phyloP scores from a whole-genome alignment of 2,888 invertebrate species.

The Chesias legatella region DNA sequence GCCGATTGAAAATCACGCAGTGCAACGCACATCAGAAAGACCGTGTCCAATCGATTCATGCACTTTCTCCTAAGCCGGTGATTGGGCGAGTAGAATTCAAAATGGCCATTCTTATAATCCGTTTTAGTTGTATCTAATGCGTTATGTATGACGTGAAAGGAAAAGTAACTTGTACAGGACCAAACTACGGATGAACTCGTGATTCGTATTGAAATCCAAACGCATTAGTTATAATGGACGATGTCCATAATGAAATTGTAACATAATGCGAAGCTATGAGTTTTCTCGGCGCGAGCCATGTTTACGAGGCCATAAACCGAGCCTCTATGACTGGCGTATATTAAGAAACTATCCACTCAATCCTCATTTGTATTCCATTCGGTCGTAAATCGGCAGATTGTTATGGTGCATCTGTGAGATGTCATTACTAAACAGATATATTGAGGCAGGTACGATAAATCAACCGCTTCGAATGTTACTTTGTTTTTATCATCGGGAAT shows the following conservation, averaged over 20 bases:
- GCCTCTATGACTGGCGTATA: slow-evolving; percentile 58
- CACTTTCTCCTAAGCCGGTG: slow-evolving; percentile 31
- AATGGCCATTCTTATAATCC: slow-evolving; percentile 27
- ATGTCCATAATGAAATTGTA: slow-evolving; percentile 52
- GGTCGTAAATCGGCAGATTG: slow-evolving; percentile 60
- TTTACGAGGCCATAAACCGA: slow-evolving; percentile 70
- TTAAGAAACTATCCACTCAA: slow-evolving; percentile 50
- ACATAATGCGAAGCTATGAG: slow-evolving; percentile 67
- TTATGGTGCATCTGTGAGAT: slow-evolving; percentile 33
- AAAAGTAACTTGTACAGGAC: slow-evolving; percentile 15
- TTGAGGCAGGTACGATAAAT: slow-evolving; percentile 22
- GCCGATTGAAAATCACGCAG: slow-evolving; percentile 21
- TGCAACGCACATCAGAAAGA: slow-evolving; percentile 20
- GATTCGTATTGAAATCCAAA: slow-evolving; percentile 23
- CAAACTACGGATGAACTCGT: slow-evolving; percentile 17
- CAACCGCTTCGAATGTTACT: slow-evolving; percentile 20
- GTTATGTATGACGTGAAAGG: slow-evolving; percentile 21
- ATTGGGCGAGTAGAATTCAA: slow-evolving; percentile 28
- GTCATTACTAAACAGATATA: slow-evolving; percentile 29
- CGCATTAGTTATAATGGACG: slow-evolving; percentile 36
- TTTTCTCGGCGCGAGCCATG: slow-evolving; percentile 61
- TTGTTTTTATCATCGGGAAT: slow-evolving; percentile 21
- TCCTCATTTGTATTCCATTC: slow-evolving; percentile 60
- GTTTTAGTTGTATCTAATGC: slow-evolving; percentile 24
- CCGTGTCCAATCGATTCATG: slow-evolving; percentile 29